Percentiles rank a stretch among this genome's conserved stretches.
Evolutionary conservation across 2,888 invertebrate species (phyloP).

Genomic region (Andrena hattorfiana): DNA sequence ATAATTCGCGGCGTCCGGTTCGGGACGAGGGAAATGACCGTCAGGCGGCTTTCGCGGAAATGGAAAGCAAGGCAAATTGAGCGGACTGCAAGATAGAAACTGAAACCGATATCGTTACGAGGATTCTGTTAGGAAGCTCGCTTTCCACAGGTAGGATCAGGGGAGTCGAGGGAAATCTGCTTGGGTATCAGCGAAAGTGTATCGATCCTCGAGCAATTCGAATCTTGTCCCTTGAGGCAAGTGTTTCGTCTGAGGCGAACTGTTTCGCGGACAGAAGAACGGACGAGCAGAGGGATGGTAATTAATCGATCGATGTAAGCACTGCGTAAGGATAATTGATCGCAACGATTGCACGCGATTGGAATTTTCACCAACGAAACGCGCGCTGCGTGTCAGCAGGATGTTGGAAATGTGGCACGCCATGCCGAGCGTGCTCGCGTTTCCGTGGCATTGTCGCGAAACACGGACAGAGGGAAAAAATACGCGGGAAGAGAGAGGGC

Average conservation of each 20-base stretch:
- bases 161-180: neutral
- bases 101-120: conserved; percentile 19
- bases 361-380: conserved; percentile 19
- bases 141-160: conserved; percentile 8
- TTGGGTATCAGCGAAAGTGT: neutral
- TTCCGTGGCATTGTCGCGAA: conserved; percentile 80
- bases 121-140: conserved; percentile 1
- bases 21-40: conserved; percentile 13
- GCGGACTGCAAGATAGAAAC: neutral
- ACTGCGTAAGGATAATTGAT: no score
- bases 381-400: conserved; percentile 64
- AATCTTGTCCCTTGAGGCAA: no score
- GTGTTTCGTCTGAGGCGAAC: no score
- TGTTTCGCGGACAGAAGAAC: no score
- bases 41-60: conserved; percentile 37
- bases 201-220: neutral
- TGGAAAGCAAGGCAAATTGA: conserved; percentile 42
- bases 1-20: conserved; percentile 14
- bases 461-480: conserved; percentile 27
- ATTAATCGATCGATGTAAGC: no score
- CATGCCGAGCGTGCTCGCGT: conserved; percentile 73
- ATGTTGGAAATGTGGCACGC: conserved; percentile 76
- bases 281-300: no score
- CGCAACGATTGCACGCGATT: neutral
- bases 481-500: neutral